A percentile compares a stretch with the other conserved stretches of the same genome.
These are phyloP conservation scores for Chloroclystis v-ata DNA, from an alignment of 2,888 invertebrate species.

Conservation along the genomic window DNA sequence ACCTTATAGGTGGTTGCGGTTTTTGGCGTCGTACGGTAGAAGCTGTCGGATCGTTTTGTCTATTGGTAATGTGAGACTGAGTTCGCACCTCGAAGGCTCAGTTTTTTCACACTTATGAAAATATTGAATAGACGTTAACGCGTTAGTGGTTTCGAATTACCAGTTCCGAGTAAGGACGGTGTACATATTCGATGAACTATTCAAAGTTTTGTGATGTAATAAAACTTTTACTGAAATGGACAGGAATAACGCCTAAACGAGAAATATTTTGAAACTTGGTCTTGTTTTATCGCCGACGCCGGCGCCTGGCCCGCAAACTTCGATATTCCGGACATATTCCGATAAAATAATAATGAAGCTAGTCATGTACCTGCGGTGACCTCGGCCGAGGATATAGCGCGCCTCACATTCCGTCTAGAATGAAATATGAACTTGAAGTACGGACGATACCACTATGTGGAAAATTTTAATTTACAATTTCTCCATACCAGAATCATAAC, in stretches of 20 bases:
- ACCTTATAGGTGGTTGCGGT: conserved; percentile 35
- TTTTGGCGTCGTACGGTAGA: conserved; percentile 56
- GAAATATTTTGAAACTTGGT: conserved; percentile 31
- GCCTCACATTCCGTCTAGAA: conserved; percentile 53
- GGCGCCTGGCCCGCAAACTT: conserved; percentile 21
- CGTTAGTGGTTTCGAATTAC: conserved; percentile 48
- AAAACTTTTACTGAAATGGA: conserved; percentile 20
- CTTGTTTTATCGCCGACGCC: conserved; percentile 22
- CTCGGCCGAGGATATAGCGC: conserved; percentile 49
- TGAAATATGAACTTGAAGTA: conserved; percentile 58
- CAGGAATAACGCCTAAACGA: conserved; percentile 18
- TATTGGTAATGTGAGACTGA: conserved; percentile 65
- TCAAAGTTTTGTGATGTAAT: conserved; percentile 20
- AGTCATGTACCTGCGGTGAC: conserved; percentile 51
- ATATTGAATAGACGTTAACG: conserved; percentile 45
- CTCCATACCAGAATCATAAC: background rate
- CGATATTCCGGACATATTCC: conserved; percentile 34
- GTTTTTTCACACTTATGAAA: conserved; percentile 67
- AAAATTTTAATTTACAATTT: conserved; percentile 47
- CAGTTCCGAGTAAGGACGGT: background rate
- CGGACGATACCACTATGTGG: conserved; percentile 36
- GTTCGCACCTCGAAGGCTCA: conserved; percentile 69
- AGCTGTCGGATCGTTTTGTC: conserved; percentile 52
- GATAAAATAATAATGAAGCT: conserved; percentile 62
- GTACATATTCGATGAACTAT: conserved; percentile 24